Percentiles rank a stretch among this genome's conserved stretches.
phyloP scores from a whole-genome alignment of 2,113 vertebrate genomes.

The Loxodonta africana region DNA sequence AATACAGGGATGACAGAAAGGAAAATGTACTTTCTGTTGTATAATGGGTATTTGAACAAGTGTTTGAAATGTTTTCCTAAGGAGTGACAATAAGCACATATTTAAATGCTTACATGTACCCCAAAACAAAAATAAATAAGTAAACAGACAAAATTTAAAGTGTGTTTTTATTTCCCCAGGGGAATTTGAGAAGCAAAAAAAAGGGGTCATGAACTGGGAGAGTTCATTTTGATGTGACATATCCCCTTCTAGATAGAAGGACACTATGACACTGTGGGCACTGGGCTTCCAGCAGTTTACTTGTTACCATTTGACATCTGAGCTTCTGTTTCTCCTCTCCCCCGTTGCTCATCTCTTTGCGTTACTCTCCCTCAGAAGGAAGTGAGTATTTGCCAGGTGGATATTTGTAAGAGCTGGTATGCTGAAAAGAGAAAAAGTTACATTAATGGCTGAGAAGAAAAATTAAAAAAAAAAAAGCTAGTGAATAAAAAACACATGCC shows the following conservation, averaged over 20 bases:
- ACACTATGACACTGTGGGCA: neutral
- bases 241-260: neutral
- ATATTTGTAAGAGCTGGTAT: neutral
- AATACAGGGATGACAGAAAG: neutral
- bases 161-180: neutral
- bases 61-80: neutral
- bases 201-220: neutral
- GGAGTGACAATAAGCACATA: neutral
- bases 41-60: neutral
- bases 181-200: neutral
- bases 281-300: too few species aligned
- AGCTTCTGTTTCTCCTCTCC: neutral
- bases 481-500: neutral
- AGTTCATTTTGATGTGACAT: neutral
- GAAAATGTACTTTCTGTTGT: neutral
- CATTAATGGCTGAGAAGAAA: neutral
- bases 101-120: slow-evolving; percentile 18
- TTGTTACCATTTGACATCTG: neutral
- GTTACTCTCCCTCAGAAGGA: neutral
- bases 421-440: neutral
- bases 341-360: neutral
- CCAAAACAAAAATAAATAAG: neutral
- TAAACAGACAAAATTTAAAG: neutral
- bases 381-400: neutral
- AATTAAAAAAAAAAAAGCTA: neutral